Conservation (phyloP, 2,797 vertebrate species). For the Picus viridis region DNA sequence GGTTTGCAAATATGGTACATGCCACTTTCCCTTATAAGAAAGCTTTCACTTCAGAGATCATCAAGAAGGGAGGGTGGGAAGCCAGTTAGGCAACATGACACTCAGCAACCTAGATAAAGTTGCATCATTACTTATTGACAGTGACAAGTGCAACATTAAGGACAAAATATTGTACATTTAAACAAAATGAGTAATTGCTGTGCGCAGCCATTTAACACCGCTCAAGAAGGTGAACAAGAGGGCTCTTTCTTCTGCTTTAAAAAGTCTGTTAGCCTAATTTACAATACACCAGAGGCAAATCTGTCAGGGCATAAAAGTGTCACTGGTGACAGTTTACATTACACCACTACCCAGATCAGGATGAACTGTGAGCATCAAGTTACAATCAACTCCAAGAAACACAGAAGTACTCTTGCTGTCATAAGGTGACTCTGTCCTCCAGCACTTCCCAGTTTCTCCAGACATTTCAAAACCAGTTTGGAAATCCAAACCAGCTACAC, state of each 20-base stretch:
- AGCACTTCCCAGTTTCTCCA: not conserved
- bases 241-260: slow-evolving; percentile 13
- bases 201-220: slow-evolving; percentile 6
- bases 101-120: not conserved
- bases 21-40: not conserved
- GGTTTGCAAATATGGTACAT: not conserved
- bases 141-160: not conserved
- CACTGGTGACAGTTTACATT: slow-evolving; percentile 46
- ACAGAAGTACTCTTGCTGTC: not conserved
- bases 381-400: not conserved
- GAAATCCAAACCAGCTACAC: not conserved
- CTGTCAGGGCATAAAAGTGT: slow-evolving; percentile 35
- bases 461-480: not conserved
- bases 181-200: slow-evolving; percentile 22
- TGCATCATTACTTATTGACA: slow-evolving; percentile 5
- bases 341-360: slow-evolving; percentile 1
- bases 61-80: not conserved
- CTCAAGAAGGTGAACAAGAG: slow-evolving; percentile 21
- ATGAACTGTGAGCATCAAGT: not conserved
- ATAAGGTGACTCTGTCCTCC: not conserved
- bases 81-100: not conserved
- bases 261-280: slow-evolving; percentile 51
- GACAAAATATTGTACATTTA: slow-evolving; percentile 17
- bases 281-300: slow-evolving; percentile 36
- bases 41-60: not conserved